phyloP scores from a whole-genome alignment of 2,113 vertebrate species.

The Sturnira hondurensis region DNA sequence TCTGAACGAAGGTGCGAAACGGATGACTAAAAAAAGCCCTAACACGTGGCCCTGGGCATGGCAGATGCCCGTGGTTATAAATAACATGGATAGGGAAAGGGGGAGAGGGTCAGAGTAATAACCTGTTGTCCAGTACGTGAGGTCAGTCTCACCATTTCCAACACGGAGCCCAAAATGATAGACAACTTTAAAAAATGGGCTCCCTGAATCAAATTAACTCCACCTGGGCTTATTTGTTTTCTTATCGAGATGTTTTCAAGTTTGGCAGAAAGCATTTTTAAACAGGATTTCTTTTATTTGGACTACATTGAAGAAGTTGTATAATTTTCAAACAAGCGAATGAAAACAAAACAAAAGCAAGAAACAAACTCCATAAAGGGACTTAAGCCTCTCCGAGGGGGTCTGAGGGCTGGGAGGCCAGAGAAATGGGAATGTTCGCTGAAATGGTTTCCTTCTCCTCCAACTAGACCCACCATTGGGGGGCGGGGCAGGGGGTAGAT shows the following conservation, averaged over 20 bases:
- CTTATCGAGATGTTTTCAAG: not conserved
- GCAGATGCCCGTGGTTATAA: slow-evolving; percentile 55
- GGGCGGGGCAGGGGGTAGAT: too few relatives aligned
- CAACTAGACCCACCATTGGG: not conserved
- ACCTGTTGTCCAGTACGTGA: not conserved
- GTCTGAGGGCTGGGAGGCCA: not conserved
- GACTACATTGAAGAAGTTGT: not conserved
- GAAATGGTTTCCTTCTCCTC: not conserved
- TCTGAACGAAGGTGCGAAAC: slow-evolving; percentile 70
- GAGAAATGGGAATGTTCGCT: not conserved
- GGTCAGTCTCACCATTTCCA: not conserved
- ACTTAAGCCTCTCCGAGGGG: not conserved
- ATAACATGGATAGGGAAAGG: slow-evolving; percentile 27
- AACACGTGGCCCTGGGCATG: slow-evolving; percentile 30
- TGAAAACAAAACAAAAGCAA: not conserved
- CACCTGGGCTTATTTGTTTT: not conserved
- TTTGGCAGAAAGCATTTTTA: not conserved
- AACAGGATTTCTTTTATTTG: not conserved
- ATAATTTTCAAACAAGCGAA: slow-evolving; percentile 14
- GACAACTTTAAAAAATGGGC: not conserved
- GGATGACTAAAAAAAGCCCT: slow-evolving; percentile 68
- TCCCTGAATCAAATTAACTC: not conserved
- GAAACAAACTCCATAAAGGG: not conserved
- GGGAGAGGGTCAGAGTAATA: not conserved
- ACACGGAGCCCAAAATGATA: not conserved